These are phyloP conservation scores for Lymantria monacha DNA, from an alignment of 2,888 invertebrate species.

Conservation along the genomic window DNA sequence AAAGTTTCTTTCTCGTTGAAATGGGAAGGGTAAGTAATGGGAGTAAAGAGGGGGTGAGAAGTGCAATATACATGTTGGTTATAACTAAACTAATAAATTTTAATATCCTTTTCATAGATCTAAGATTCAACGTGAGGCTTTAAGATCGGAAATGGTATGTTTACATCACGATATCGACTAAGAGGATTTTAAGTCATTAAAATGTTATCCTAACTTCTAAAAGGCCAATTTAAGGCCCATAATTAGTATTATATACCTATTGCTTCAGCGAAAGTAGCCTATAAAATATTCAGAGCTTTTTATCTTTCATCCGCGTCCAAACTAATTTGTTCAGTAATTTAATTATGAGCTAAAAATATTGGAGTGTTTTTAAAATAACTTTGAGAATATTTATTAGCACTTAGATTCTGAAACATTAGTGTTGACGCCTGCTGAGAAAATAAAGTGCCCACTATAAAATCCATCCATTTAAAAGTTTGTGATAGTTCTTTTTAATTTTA, in stretches of 20 bases:
- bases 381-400: constrained; percentile 20
- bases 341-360: constrained; percentile 14
- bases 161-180: too few relatives aligned
- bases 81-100: too few relatives aligned
- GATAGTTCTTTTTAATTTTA: not conserved
- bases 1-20: too few relatives aligned
- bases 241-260: too few relatives aligned
- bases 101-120: too few relatives aligned
- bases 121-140: too few relatives aligned
- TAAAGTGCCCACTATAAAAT: constrained; percentile 14
- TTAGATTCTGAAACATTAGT: constrained; percentile 13
- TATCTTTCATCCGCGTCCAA: not conserved
- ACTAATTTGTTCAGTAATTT: constrained; percentile 15
- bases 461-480: constrained; percentile 5
- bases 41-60: too few relatives aligned
- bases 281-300: constrained; percentile 2
- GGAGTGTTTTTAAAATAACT: constrained; percentile 19
- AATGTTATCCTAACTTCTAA: not conserved
- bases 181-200: not conserved
- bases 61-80: too few relatives aligned
- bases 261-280: not conserved
- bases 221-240: not conserved
- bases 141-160: too few relatives aligned
- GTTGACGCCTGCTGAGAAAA: constrained; percentile 18
- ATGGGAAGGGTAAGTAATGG: too few relatives aligned